Percentiles rank a stretch among this genome's conserved stretches.
These are phyloP conservation scores for Nannospalax galili DNA, from an alignment of 2,113 vertebrate species.

Conservation along the genomic window DNA sequence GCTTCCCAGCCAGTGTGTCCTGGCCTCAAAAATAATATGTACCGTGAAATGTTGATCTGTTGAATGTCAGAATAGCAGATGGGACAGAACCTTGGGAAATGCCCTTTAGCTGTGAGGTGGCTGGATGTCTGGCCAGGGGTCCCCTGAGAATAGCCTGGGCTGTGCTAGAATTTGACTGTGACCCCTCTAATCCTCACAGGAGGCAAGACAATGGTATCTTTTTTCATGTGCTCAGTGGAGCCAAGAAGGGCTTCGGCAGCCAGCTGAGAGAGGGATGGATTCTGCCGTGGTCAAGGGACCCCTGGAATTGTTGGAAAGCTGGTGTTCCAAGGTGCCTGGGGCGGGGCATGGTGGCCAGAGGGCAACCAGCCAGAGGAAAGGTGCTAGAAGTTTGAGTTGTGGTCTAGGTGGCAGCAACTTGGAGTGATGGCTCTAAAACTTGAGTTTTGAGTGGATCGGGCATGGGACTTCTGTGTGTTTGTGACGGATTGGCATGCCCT, in stretches of 20 bases:
- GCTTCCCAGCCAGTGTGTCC: background rate
- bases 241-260: background rate
- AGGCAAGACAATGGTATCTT: conserved; percentile 20
- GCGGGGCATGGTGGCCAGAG: background rate
- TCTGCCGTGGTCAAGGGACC: conserved; percentile 32
- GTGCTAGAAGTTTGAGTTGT: background rate
- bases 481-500: background rate
- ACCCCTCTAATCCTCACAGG: background rate
- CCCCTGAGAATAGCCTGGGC: background rate
- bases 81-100: background rate
- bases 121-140: background rate
- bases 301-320: background rate
- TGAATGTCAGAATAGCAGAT: background rate
- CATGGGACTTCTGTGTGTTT: background rate
- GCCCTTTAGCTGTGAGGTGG: background rate
- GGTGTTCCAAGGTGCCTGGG: background rate
- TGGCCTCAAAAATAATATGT: background rate
- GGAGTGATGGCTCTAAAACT: background rate
- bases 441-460: background rate
- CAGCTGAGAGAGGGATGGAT: background rate
- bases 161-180: background rate
- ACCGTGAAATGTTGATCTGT: background rate
- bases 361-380: background rate
- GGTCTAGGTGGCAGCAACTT: background rate
- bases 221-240: background rate